phyloP scores from a whole-genome alignment of 2,888 invertebrate genomes.

The Caenorhabditis imperialis region DNA sequence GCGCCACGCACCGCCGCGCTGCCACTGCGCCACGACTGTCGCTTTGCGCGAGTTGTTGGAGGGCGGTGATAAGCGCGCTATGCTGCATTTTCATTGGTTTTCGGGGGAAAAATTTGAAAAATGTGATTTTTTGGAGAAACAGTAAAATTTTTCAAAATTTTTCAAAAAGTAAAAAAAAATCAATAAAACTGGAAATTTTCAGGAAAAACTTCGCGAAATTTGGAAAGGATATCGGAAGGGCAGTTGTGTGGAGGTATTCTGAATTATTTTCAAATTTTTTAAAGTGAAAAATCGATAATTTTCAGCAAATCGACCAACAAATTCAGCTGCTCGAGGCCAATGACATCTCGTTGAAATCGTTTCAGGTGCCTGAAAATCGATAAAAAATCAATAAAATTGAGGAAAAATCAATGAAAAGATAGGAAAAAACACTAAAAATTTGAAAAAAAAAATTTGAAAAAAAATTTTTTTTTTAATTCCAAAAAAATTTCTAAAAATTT shows the following conservation, averaged over 20 bases:
- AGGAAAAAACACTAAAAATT: not conserved
- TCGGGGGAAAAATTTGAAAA: not conserved
- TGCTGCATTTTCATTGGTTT: too few relatives aligned
- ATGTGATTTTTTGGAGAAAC: not conserved
- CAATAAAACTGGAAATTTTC: conserved; percentile 7
- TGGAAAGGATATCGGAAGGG: conserved; percentile 55
- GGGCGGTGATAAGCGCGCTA: not conserved
- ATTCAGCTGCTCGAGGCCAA: conserved; percentile 54
- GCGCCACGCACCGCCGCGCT: too few relatives aligned
- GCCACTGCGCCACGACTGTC: too few relatives aligned
- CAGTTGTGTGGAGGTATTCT: conserved; percentile 42
- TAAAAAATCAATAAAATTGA: not conserved
- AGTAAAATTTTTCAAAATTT: not conserved
- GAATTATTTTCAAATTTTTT: not conserved
- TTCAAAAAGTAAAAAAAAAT: not conserved
- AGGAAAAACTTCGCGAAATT: conserved; percentile 52
- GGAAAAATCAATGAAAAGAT: not conserved
- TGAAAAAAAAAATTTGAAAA: too few relatives aligned
- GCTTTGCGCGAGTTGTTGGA: too few relatives aligned
- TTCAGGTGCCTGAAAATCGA: conserved; percentile 31
- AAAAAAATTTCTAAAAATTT: not conserved
- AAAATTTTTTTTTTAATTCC: not conserved
- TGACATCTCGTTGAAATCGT: conserved; percentile 56
- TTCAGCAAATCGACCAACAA: conserved; percentile 56
- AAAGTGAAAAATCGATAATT: not conserved